Evolutionary conservation across 2,113 vertebrate species (phyloP).

Genomic region (Mustela nigripes): DNA sequence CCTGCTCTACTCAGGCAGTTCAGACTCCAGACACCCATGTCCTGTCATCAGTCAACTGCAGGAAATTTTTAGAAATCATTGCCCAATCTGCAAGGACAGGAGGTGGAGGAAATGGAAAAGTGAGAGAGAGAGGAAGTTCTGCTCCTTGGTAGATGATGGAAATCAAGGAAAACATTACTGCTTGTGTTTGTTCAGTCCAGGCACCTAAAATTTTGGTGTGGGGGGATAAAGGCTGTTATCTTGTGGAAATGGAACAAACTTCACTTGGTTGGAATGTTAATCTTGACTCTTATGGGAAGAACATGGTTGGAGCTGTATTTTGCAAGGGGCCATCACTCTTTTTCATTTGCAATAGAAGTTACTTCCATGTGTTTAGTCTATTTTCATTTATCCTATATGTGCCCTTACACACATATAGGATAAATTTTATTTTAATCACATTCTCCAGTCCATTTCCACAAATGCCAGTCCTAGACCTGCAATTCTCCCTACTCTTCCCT

Average conservation of each 20-base stretch:
- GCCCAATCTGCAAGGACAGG: slow-evolving; percentile 89
- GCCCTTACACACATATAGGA: neutral
- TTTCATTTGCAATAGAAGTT: neutral
- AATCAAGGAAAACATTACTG: slow-evolving; percentile 86
- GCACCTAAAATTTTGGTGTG: slow-evolving; percentile 79
- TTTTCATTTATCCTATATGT: neutral
- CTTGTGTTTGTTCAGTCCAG: slow-evolving; percentile 86
- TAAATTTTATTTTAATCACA: neutral
- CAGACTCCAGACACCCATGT: slow-evolving; percentile 87
- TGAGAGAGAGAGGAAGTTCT: slow-evolving; percentile 87
- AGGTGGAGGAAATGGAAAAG: slow-evolving; percentile 89
- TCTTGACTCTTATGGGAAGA: slow-evolving; percentile 77
- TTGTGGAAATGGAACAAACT: slow-evolving; percentile 84
- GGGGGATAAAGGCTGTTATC: slow-evolving; percentile 85
- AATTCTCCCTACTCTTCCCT: neutral
- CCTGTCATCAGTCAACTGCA: slow-evolving; percentile 90
- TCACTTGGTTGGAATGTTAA: slow-evolving; percentile 78
- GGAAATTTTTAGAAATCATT: slow-evolving; percentile 88
- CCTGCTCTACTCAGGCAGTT: slow-evolving; percentile 62
- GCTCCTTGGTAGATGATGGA: slow-evolving; percentile 86
- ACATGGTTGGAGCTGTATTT: neutral
- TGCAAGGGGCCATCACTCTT: neutral
- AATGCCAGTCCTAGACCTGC: neutral
- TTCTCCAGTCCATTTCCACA: neutral
- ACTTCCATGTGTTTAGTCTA: neutral